Base-by-base conservation (phyloP, 1,140 invertebrate species). In the Octopus bimaculoides region DNA sequence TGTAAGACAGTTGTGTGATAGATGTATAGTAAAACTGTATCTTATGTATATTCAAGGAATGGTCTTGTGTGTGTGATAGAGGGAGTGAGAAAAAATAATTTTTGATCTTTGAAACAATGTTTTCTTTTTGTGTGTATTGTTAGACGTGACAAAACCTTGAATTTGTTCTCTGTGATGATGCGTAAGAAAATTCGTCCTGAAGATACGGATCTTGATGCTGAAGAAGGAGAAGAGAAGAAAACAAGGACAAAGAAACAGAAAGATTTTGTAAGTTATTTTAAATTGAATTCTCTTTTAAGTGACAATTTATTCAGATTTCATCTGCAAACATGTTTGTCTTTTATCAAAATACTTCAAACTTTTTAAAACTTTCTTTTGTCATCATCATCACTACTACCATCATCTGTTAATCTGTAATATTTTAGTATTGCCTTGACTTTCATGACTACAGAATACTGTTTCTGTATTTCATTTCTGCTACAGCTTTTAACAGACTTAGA, bases 121-220 rank as follows among this genome's bases (percentile, higher is more conserved):
- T 41, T 41, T 41, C 26, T 41, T 41, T 41, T 41, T 41, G 1
- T 41, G 0, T 41, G 26, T 77, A 73, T 82, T 81, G 66, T 17
- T 78, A 95, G 96, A 86, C 92, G 98, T 66, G 97, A 98, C 88
- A 97, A 97, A 88, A 96, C 96, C 14, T 93, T 98, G 89, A 99
- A 99, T 91, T 97, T 94, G 88, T 99, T 98, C 88, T 94, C 95
- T 14, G 91, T 99, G 12, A 99, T 98, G 97, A 93, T 95, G 84
- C 93, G 94, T 71, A 97, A 97, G 87, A 92, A 95, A 71, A 91
- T 96, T 84, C 88, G 89, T 77, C 93, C 94, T 79, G 95, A 95
- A 75, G 95, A 96, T 76, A 95, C 96, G 82, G 93, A 92, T 9
- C 93, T 93, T 9, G 95, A 95, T 26, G 92, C 93, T 20, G 93